Evolutionary conservation across 2,113 vertebrate species (phyloP).

Genomic region (Petromus typicus): DNA sequence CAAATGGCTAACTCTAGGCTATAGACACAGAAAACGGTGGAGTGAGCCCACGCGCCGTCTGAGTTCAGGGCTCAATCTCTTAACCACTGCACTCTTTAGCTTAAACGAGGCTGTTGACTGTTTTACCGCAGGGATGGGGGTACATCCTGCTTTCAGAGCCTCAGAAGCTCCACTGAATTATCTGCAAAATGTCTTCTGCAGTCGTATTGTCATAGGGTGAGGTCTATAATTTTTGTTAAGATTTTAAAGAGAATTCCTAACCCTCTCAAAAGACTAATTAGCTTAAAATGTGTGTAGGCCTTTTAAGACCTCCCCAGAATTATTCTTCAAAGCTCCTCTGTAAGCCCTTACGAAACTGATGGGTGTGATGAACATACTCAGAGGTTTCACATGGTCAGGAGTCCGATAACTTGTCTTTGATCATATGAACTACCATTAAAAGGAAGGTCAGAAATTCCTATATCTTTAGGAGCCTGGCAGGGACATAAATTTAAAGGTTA

Average conservation of each 20-base stretch:
- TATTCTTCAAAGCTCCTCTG: conserved; percentile 41
- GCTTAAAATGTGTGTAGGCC: neutral
- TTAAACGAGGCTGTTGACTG: conserved; percentile 31
- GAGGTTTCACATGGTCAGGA: neutral
- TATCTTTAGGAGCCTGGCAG: neutral
- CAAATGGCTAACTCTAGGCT: neutral
- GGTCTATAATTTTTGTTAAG: neutral
- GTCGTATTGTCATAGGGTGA: neutral
- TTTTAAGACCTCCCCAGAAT: conserved; percentile 15
- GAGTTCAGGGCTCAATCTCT: conserved; percentile 28
- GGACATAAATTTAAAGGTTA: neutral
- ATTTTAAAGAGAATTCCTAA: conserved; percentile 16
- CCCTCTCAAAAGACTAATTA: neutral
- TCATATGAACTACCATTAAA: neutral
- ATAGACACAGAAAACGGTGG: conserved; percentile 20
- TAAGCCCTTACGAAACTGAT: neutral
- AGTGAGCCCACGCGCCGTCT: conserved; percentile 19
- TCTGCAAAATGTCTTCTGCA: conserved; percentile 26
- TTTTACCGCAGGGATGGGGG: neutral
- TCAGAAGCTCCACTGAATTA: conserved; percentile 42
- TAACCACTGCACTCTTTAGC: neutral
- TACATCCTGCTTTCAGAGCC: conserved; percentile 23
- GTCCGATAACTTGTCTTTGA: neutral
- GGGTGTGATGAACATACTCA: conserved; percentile 7
- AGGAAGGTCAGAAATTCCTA: neutral